Evolutionary conservation across 1,140 invertebrate genomes (phyloP).

Genomic region (Euura lappo): DNA sequence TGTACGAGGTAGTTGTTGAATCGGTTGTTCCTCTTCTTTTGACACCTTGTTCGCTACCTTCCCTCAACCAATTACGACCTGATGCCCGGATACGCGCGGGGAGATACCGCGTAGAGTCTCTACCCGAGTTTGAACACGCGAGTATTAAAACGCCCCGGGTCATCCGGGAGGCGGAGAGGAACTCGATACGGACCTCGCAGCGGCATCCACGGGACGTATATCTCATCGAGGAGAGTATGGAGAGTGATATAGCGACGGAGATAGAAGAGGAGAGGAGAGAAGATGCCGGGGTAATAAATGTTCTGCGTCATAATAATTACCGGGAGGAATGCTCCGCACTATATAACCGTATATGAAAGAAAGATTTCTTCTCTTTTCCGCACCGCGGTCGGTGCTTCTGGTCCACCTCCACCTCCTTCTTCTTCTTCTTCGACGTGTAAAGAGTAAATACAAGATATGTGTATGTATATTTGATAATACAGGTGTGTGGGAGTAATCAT

Average conservation of each 20-base stretch:
- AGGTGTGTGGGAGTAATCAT: conserved; percentile 1
- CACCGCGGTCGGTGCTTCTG: too few relatives aligned
- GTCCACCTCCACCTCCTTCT: too few relatives aligned
- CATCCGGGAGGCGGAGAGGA: background rate
- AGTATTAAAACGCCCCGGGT: conserved; percentile 4
- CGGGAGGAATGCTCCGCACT: conserved; percentile 24
- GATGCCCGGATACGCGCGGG: background rate
- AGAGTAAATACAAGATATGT: too few relatives aligned
- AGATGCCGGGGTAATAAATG: conserved; percentile 27
- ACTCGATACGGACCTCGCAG: background rate
- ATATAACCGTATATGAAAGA: background rate
- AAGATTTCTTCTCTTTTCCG: too few relatives aligned
- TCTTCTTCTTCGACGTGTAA: too few relatives aligned
- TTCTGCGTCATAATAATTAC: conserved; percentile 31
- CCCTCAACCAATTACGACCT: conserved; percentile 1
- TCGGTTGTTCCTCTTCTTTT: background rate
- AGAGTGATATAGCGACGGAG: too few relatives aligned
- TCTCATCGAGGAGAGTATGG: background rate
- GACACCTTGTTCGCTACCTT: background rate
- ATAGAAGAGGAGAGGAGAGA: background rate
- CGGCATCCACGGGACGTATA: background rate
- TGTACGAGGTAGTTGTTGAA: background rate
- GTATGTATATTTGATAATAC: background rate
- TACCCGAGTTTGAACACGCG: background rate
- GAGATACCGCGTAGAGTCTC: too few relatives aligned